phyloP scores from a whole-genome alignment of 2,797 vertebrate species.

The Monodelphis domestica region DNA sequence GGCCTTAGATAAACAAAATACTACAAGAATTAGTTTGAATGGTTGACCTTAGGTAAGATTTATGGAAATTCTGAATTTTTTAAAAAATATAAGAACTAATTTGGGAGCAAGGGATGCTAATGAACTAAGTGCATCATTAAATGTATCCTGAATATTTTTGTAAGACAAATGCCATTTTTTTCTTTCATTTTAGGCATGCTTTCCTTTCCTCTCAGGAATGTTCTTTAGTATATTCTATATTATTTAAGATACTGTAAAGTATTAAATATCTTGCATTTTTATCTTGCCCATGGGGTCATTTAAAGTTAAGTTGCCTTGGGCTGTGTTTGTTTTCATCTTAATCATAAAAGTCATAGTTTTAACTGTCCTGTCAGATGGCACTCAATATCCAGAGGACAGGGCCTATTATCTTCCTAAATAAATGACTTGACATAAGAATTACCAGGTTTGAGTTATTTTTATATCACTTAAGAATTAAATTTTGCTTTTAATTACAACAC shows the following conservation, averaged over 20 bases:
- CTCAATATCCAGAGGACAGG: conserved; percentile 40
- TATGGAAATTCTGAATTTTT: accelerated
- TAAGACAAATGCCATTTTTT: accelerated
- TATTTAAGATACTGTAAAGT: conserved; percentile 40
- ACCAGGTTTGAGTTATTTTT: not conserved
- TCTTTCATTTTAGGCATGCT: not conserved
- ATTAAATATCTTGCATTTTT: conserved; percentile 58
- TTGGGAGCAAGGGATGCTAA: not conserved
- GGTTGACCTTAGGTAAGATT: not conserved
- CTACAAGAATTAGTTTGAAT: not conserved
- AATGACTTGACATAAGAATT: not conserved
- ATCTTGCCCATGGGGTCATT: conserved; percentile 56
- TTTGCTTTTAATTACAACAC: not conserved
- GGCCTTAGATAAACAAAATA: not conserved
- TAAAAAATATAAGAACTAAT: not conserved
- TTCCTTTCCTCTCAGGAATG: conserved; percentile 46
- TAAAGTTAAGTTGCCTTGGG: conserved; percentile 70
- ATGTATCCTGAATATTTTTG: accelerated
- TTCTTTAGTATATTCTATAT: conserved; percentile 50
- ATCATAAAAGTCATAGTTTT: conserved; percentile 62
- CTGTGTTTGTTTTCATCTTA: too few species aligned
- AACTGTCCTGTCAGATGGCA: conserved; percentile 2
- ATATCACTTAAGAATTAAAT: not conserved
- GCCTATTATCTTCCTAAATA: not conserved
- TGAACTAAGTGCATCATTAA: accelerated